Base-by-base conservation (phyloP, 2,888 invertebrate genomes). In the Agrilus biguttatus region DNA sequence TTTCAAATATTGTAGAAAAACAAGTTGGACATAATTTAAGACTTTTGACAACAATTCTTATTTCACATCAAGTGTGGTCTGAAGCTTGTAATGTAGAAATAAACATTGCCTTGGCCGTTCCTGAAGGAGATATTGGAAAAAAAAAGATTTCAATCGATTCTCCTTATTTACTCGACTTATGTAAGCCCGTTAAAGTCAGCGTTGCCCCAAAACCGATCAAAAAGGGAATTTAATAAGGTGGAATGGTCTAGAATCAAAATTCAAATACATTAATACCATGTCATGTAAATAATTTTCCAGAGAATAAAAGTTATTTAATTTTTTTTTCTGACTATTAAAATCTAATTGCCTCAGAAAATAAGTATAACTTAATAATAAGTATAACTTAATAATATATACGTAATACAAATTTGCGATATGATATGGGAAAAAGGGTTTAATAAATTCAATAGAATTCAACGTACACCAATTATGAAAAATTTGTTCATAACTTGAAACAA, bases 21-120 rank as follows among this genome's bases (percentile, higher is more conserved):
- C 70, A 71, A 51, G 70, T 70, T 50, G 75, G 74, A 1, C 70
- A 74, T 45, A 74, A 75, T 59, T 70, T 77, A 50, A 73, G 91
- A 12, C 70, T 96, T 17, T 71, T 87, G 28, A 91, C 93, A 1
- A 87, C 85, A 1, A 88, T 93, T 10, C 68, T 92, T 36, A 73
- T 96, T 19, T 93, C 93, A 0, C 90, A 91, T 65, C 85, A 86
- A 53, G 88, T 90, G 14, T 90, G 90, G 90, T 87, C 89, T 44
- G 92, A 92, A 65, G 83, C 90, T 0, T 88, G 89, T 52, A 84
- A 85, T 44, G 84, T 92, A 14, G 89, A 91, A 59, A 79, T 92
- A 45, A 83, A 82, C 5, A 72, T 92, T 35, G 89, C 88, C 35
- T 67, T 92, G 37, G 81, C 88, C 5, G 80, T 88, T 36, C 73